These are phyloP conservation scores for Molanna angustata DNA, from an alignment of 2,888 invertebrate genomes.

Conservation along the genomic window DNA sequence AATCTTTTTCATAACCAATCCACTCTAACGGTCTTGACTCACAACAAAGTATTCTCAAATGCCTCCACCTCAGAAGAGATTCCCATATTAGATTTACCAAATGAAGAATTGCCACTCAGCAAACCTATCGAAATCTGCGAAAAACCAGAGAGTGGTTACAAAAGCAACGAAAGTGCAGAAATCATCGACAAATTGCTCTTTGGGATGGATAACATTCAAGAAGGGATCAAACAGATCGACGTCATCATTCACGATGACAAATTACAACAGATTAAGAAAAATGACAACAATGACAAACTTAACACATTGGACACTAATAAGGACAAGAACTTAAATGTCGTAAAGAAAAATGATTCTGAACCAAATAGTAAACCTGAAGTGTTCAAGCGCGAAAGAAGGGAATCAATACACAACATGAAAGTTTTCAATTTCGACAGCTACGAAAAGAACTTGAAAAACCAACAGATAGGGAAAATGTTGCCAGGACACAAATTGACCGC, in stretches of 20 bases:
- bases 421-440: constrained; percentile 56
- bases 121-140: constrained; percentile 29
- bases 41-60: constrained; percentile 8
- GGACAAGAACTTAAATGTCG: background rate
- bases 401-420: constrained; percentile 38
- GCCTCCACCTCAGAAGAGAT: constrained; percentile 9
- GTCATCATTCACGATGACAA: background rate
- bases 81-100: constrained; percentile 29
- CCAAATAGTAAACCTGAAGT: constrained; percentile 3
- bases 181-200: constrained; percentile 31
- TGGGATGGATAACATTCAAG: constrained; percentile 23
- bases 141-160: constrained; percentile 32
- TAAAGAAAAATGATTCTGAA: constrained; percentile 6
- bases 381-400: constrained; percentile 13
- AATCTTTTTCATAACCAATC: constrained; percentile 49
- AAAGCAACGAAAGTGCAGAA: constrained; percentile 31
- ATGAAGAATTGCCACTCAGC: constrained; percentile 26
- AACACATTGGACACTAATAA: background rate
- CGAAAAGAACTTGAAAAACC: constrained; percentile 47
- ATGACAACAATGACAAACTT: constrained; percentile 4
- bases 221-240: constrained; percentile 1
- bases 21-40: constrained; percentile 34
- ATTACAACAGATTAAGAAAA: background rate
- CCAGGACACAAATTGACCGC: constrained; percentile 50
- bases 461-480: constrained; percentile 40